Base-by-base conservation (phyloP, 2,797 vertebrate species). In the Cetoscarus ocellatus region DNA sequence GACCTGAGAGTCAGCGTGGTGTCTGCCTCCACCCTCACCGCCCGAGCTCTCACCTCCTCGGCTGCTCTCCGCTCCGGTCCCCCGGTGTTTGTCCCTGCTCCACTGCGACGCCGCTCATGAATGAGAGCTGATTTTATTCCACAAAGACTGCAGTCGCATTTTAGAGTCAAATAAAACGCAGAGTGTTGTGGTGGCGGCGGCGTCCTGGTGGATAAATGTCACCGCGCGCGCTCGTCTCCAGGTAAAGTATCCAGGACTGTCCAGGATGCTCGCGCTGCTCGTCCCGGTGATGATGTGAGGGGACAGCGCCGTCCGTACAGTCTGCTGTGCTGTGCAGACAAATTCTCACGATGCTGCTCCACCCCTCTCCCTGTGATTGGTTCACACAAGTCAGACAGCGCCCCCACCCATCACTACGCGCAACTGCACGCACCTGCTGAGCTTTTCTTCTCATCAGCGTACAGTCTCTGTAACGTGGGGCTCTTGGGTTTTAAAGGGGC, bases 41-140 rank as follows among this genome's bases (percentile, higher is more conserved):
- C 15, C 73, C 35, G 85, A 78, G 79, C 79, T 70, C 93, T 93
- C 86, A 93, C 93, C 93, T 94, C 88, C 80, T 64, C 77, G 84
- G 88, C 79, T 74, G 86, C 79, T 85, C 79, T 88, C 74, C 83
- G 82, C 85, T 88, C 75, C 87, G 53, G 81, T 81, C 79, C 80
- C 79, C 79, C 84, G 80, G 85, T 79, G 88, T 86, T 65, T 71
- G 89, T 92, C 90, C 91, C 90, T 86, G 88, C 89, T 90, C 80
- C 79, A 65, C 78, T 80, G 19, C 80, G 86, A 48, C 83, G 89
- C 72, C 69, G 83, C 64, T 48, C 88, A 85, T 80, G 83, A 76
- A 38, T 69, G 77, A 83, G 86, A 27, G 75, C 85, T 86, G 85
- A 86, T 86, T 88, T 89, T 90, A 91, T 88, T 86, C 90, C 79